A percentile compares a stretch with the other conserved stretches of the same genome.
phyloP scores from a whole-genome alignment of 2,888 invertebrate species.

The Nephrotoma appendiculata region DNA sequence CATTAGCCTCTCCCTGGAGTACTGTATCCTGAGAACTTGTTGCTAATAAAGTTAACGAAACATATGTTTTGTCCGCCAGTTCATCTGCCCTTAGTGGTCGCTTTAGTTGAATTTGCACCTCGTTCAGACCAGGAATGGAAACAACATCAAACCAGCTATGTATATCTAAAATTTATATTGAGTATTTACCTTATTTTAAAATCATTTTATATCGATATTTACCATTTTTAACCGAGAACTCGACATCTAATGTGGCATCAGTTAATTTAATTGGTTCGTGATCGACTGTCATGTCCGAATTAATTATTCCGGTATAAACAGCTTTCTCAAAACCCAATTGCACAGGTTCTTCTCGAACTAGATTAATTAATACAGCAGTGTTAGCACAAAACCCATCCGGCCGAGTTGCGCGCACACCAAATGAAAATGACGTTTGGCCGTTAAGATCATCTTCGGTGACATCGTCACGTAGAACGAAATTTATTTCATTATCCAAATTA shows the following conservation, averaged over 20 bases:
- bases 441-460: neutral
- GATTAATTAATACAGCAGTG: neutral
- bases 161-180: neutral
- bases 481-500: neutral
- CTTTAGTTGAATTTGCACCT: slow-evolving; percentile 10
- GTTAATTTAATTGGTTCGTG: neutral
- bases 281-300: neutral
- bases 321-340: neutral
- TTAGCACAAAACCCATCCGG: neutral
- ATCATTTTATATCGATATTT: neutral
- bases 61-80: slow-evolving; percentile 10
- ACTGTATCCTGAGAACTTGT: neutral
- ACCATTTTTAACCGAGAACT: slow-evolving; percentile 11
- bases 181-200: neutral
- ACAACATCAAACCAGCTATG: neutral
- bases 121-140: slow-evolving; percentile 5
- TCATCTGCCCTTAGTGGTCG: slow-evolving; percentile 8
- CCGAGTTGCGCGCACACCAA: neutral
- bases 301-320: neutral
- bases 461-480: neutral
- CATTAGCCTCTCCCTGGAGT: slow-evolving; percentile 4
- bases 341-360: neutral
- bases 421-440: neutral
- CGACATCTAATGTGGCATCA: slow-evolving; percentile 13
- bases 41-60: slow-evolving; percentile 15